Percentiles rank a stretch among this genome's conserved stretches.
phyloP scores from a whole-genome alignment of 2,797 vertebrate species.

The Spinus olivaceus region DNA sequence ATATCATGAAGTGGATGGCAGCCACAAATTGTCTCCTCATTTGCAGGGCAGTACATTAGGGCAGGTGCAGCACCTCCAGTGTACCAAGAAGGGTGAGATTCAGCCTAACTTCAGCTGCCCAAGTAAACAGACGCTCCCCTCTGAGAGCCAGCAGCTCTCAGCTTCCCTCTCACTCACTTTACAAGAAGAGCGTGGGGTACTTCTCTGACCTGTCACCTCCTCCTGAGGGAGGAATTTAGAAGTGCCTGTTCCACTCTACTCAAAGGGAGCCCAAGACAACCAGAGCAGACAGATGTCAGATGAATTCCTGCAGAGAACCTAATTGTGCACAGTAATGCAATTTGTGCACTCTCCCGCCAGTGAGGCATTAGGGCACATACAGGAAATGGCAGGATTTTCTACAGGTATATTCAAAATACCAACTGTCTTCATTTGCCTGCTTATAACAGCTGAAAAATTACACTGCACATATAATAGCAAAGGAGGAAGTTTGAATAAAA shows the following conservation, averaged over 20 bases:
- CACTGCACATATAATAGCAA: not conserved
- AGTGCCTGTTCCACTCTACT: not conserved
- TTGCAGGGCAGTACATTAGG: no score
- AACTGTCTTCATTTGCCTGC: not conserved
- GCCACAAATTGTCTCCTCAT: not conserved
- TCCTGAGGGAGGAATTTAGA: not conserved
- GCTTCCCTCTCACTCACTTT: not conserved
- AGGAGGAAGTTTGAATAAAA: not conserved
- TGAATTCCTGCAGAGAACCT: not conserved
- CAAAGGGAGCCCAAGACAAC: not conserved
- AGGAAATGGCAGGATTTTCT: not conserved
- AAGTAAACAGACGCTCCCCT: fast-evolving
- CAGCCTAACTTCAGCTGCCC: not conserved
- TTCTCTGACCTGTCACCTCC: not conserved
- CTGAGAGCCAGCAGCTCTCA: not conserved
- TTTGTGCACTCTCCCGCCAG: not conserved
- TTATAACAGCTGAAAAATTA: not conserved
- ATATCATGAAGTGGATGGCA: fast-evolving
- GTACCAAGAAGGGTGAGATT: not conserved
- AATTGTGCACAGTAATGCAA: not conserved
- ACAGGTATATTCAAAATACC: not conserved
- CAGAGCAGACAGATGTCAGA: not conserved
- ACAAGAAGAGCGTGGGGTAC: not conserved
- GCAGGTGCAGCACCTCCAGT: not conserved
- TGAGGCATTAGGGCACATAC: not conserved